Evolutionary conservation across 2,888 invertebrate species (phyloP), one percentile per base, ranked within the genome.

Genomic region (Xestoiulus laeticollis): DNA sequence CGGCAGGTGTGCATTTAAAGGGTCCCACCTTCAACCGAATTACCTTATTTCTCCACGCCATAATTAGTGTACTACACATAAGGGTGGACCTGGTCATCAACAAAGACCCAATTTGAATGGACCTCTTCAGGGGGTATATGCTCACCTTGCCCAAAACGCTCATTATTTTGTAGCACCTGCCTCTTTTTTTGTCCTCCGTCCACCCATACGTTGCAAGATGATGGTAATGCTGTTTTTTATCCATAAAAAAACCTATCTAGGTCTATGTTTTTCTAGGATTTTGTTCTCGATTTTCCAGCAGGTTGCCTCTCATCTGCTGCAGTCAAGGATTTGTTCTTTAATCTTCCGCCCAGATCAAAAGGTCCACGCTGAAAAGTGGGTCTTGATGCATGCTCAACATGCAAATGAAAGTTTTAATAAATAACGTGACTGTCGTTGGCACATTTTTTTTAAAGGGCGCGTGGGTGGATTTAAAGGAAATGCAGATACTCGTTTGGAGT

Each of bases 371-470:
- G 22, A 22, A 53, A 78, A 78, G 78, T 78, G 22, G 78, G 78
- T 78, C 78, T 30, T 30, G 22, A 59, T 78, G 78, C 78, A 78
- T 22, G 78, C 78, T 78, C 78, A 10, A 22, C 78, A 78, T 78
- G 78, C 78, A 78, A 78, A 78, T 78, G 78, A 78, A 48, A 78
- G 78, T 78, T 78, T 78, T 78, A 78, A 78, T 78, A 78, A 78
- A 78, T 78, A 78, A 78, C 78, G 78, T 78, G 78, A 78, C 78
- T 78, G 78, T 78, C 78, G 26, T 30, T 78, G 12, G 30, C 26
- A 26, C 78, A 22, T 30, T 78, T 78, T 78, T n/a, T n/a, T n/a
- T n/a, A n/a, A 78, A 26, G 78, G 14, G 78, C 14, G 78, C 14
- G 78, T 78, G 78, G 78, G 78, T 78, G 78, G 30, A 12, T 14